Evolutionary conservation across 1,140 invertebrate species (phyloP), one percentile per base, ranked within the genome.

Genomic region (Aphidius ervi): DNA sequence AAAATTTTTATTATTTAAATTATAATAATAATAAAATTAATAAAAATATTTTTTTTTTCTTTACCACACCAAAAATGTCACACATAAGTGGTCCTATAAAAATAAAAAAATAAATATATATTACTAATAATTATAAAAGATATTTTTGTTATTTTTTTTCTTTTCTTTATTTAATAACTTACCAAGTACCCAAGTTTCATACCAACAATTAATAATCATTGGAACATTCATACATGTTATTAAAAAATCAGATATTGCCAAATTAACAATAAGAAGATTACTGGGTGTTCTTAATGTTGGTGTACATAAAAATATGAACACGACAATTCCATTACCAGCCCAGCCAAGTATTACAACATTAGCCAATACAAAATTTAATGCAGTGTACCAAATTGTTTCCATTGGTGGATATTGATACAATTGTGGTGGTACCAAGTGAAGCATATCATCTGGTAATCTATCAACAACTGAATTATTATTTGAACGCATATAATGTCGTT

Each of bases 151-250:
- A 45, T 31, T 1, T 31, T 31, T 31, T 31, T 31, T n/a, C n/a
- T n/a, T 31, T 3, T 1, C 0, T 31, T 31, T 31, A 31, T 31
- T 31, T 31, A 31, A 31, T 31, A 1, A 70, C 69, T 75, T 71
- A 87, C 85, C 91, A 57, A 92, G 82, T 52, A 91, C 85, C 92
- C 92, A 94, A 8, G 91, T 93, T 80, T 93, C 90, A 67, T 88
- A 84, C 70, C 91, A 93, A 75, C 91, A 91, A 77, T 92, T 95
- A 63, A 92, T 84, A 41, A 92, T 4, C 23, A 31, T 31, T 31
- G 23, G 23, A 31, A 31, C 4, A 31, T 4, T 31, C 23, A 31
- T 31, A 31, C 23, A 31, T 31, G 94, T 95, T 88, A 95, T 94
- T 43, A 88, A 76, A 69, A 95, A 93, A 71, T 95, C 92, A 8